Conservation (phyloP, 1,140 invertebrate genomes). For the Drosophila tsacasi region DNA sequence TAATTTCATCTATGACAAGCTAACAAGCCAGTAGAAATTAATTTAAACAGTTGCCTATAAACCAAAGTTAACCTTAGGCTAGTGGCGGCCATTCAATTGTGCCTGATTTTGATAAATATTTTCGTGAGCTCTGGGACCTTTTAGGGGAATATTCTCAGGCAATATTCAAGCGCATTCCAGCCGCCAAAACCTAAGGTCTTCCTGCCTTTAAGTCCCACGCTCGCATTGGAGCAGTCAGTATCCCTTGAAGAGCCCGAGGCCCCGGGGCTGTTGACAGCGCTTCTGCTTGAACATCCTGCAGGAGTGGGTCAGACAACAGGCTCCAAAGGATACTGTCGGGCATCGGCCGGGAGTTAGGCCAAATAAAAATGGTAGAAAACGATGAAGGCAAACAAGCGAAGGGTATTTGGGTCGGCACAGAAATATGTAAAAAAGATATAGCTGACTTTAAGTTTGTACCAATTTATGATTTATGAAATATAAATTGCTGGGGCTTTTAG, state of each 20-base stretch:
- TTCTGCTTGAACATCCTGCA: slow-evolving; percentile 36
- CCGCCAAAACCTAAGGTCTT: slow-evolving; percentile 3
- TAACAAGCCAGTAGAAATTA: not conserved
- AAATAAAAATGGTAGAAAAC: slow-evolving; percentile 20
- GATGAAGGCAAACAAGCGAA: slow-evolving; percentile 1
- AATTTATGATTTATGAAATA: not conserved
- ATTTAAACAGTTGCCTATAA: not conserved
- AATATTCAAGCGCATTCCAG: slow-evolving; percentile 5
- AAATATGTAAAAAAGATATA: not conserved
- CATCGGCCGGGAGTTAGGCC: slow-evolving; percentile 3
- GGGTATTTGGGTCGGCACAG: slow-evolving; percentile 6
- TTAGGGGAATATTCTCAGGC: not conserved
- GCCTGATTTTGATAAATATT: slow-evolving; percentile 38
- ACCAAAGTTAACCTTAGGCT: not conserved
- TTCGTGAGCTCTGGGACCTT: slow-evolving; percentile 1
- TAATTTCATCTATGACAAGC: not conserved
- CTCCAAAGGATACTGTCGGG: slow-evolving; percentile 23
- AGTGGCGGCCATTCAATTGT: slow-evolving; percentile 12
- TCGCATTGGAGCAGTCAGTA: slow-evolving; percentile 19
- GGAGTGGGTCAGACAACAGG: slow-evolving; percentile 41
- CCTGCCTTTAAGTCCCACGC: slow-evolving; percentile 17
- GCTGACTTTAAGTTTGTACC: not conserved
- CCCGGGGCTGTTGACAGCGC: slow-evolving; percentile 26
- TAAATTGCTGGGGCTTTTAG: not conserved
- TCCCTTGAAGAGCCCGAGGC: slow-evolving; percentile 21